Base-by-base conservation (phyloP, 2,113 vertebrate genomes). In the Herpetotheres cachinnans region DNA sequence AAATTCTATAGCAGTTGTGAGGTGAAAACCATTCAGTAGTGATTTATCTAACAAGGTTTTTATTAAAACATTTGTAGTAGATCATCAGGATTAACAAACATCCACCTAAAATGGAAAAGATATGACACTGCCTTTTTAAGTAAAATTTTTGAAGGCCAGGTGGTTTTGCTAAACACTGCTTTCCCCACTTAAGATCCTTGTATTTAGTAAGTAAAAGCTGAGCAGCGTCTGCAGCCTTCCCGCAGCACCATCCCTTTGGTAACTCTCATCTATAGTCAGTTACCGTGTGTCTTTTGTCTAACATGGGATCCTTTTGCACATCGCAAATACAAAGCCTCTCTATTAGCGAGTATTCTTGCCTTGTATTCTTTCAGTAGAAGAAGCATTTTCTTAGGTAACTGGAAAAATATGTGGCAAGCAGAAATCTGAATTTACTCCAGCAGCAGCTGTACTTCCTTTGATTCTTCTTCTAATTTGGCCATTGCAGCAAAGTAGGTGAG, bases 401-500 rank as follows among this genome's bases (percentile, higher is more conserved):
- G 32, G 25, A 29, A 85, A 90, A 27, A 16, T 49, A 55, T 0
- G 0, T 36, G 38, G 47, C 52, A 47, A 62, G 29, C 52, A 82
- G 62, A 86, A 86, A 63, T 26, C 30, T 59, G 54, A 96, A 15
- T 32, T 82, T 38, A 25, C 36, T 65, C 18, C 76, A 90, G 36
- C 14, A 40, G n/a, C 73, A 90, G 29, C 86, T 90, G 32, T 29
- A 1, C 16, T 73, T 83, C 8, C 14, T 29, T 15, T 56, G n/a
- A 13, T 1, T 49, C 71, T 93, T 84, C 29, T 50, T 89, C 66
- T 49, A 1, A 49, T 90, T 55, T 63, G 58, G 10, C 59, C 3
- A 1, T 38, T 4, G 1, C 22, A 44, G 3, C 14, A 56, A 73
- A 6, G 1, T 1, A 9, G 18, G 5, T 44, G 76, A 67, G 47